Conservation (phyloP, 2,888 invertebrate genomes). For the Clostera curtula region DNA sequence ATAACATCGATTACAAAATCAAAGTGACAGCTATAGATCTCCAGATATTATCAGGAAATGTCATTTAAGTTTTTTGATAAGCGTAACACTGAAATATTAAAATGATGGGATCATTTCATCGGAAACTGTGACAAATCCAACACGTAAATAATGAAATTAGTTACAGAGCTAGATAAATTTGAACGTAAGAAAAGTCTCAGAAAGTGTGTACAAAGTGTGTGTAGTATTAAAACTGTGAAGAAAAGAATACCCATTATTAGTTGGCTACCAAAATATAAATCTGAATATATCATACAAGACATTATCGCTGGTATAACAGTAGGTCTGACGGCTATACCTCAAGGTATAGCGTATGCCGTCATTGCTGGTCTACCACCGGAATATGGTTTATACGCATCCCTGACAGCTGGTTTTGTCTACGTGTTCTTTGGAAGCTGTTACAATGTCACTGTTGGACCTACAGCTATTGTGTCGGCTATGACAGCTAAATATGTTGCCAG, state of each 20-base stretch:
- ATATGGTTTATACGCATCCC: constrained; percentile 93
- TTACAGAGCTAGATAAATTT: too few species aligned
- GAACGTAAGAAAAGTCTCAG: too few species aligned
- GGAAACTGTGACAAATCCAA: too few species aligned
- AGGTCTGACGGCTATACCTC: constrained; percentile 88
- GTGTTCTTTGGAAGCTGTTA: constrained; percentile 90
- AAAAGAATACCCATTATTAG: constrained; percentile 78
- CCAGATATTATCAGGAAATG: too few species aligned
- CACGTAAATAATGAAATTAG: too few species aligned
- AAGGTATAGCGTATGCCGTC: constrained; percentile 87
- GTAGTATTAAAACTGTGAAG: constrained; percentile 53
- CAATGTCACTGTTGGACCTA: constrained; percentile 86
- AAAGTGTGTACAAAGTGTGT: constrained; percentile 41
- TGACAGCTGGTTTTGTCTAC: constrained; percentile 93
- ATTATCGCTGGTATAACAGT: constrained; percentile 90
- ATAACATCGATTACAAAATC: too few species aligned
- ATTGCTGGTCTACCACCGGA: constrained; percentile 81
- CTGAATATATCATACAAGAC: constrained; percentile 81
- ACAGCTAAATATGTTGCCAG: constrained; percentile 78
- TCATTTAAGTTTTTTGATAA: too few species aligned
- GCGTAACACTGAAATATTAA: too few species aligned
- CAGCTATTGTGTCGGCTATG: constrained; percentile 92
- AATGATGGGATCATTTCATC: too few species aligned
- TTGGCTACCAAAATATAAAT: constrained; percentile 85
- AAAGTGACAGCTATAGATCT: too few species aligned